Percentiles rank a stretch among this genome's conserved stretches.
Evolutionary conservation across 1,140 invertebrate species (phyloP).

Genomic region (Cydia pomonella): DNA sequence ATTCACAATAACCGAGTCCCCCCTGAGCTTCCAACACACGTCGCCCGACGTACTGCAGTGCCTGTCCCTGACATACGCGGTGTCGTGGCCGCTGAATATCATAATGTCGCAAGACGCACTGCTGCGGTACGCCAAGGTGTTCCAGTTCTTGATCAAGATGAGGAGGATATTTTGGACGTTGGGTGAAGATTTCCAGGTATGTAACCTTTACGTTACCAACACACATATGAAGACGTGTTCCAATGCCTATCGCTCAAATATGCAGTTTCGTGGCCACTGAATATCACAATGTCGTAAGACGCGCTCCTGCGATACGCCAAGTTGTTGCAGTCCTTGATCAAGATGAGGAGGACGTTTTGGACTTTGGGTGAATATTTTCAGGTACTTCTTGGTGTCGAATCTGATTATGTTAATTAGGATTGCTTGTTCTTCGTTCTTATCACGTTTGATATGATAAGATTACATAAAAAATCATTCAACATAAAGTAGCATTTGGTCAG

Average conservation of each 20-base stretch:
- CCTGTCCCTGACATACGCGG: constrained; percentile 85
- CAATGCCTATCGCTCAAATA: constrained; percentile 85
- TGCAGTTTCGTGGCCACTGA: constrained; percentile 87
- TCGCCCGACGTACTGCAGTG: constrained; percentile 85
- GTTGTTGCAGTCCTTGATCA: constrained; percentile 89
- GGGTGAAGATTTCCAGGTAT: constrained; percentile 84
- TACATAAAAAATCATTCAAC: too few species aligned
- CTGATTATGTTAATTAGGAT: too few species aligned
- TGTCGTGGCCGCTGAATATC: constrained; percentile 89
- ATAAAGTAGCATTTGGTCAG: too few species aligned
- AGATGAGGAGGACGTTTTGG: constrained; percentile 87
- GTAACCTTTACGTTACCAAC: constrained; percentile 74
- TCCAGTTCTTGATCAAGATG: constrained; percentile 87
- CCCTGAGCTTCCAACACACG: constrained; percentile 81
- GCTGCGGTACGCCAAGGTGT: constrained; percentile 86
- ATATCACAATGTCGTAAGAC: constrained; percentile 87
- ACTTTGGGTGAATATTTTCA: constrained; percentile 85
- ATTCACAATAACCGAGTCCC: constrained; percentile 81
- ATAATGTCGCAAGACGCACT: constrained; percentile 86
- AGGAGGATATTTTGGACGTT: constrained; percentile 87
- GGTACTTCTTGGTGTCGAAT: too few species aligned
- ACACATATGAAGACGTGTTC: constrained; percentile 84
- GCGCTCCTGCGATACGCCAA: constrained; percentile 85
- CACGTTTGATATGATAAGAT: too few species aligned
- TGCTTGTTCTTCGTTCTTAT: too few species aligned